Percentiles rank a stretch among this genome's conserved stretches.
Conservation (phyloP, 2,113 vertebrate genomes). For the Lepidothrix coronata region DNA sequence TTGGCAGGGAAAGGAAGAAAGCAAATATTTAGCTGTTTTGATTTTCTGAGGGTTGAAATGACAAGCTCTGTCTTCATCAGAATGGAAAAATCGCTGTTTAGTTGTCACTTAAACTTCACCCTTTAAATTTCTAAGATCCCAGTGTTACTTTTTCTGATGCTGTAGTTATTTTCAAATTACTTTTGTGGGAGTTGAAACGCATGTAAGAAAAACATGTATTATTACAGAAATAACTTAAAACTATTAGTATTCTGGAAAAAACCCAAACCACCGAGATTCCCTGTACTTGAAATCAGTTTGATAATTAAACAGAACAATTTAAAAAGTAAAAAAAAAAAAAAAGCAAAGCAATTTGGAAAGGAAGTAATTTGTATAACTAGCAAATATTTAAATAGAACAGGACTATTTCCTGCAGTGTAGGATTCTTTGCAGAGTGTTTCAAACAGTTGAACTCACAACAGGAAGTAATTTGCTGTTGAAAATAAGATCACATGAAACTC, state of each 20-base stretch:
- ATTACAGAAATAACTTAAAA: constrained; percentile 39
- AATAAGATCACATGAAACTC: constrained; percentile 57
- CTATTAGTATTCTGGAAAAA: constrained; percentile 12
- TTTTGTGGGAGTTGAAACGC: constrained; percentile 13
- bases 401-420: constrained; percentile 58
- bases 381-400: constrained; percentile 67
- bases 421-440: constrained; percentile 48
- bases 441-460: constrained; percentile 55
- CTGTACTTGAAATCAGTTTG: constrained; percentile 38
- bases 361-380: constrained; percentile 61
- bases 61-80: background rate
- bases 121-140: background rate
- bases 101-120: constrained; percentile 6
- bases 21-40: background rate
- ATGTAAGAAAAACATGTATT: constrained; percentile 1
- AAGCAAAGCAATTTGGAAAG: constrained; percentile 47
- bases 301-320: constrained; percentile 38
- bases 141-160: background rate
- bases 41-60: background rate
- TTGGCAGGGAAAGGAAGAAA: background rate
- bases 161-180: constrained; percentile 6
- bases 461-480: constrained; percentile 72
- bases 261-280: background rate
- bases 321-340: constrained; percentile 30
- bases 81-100: constrained; percentile 6